Percentiles rank a stretch among this genome's conserved stretches.
Evolutionary conservation across 1,140 invertebrate species (phyloP).

Genomic region (Pantala flavescens): DNA sequence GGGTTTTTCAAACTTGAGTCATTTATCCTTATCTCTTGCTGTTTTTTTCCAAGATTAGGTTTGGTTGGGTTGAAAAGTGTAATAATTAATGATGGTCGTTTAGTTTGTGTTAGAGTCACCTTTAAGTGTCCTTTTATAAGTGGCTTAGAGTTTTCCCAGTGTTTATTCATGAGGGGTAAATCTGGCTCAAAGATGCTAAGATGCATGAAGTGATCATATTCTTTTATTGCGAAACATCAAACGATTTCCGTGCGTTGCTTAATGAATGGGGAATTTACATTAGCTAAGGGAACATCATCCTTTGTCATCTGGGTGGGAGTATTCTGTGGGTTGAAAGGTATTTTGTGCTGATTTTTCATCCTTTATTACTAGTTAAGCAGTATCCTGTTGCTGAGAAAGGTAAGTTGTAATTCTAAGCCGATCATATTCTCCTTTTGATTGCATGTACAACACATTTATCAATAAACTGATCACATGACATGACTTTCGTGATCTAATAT

Average conservation of each 20-base stretch:
- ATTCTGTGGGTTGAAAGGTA: neutral
- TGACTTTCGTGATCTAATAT: too few species aligned
- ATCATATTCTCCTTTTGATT: too few species aligned
- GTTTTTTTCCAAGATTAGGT: neutral
- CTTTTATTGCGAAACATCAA: neutral
- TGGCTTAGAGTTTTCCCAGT: slow-evolving; percentile 3
- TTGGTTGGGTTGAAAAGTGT: neutral
- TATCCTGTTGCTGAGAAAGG: neutral
- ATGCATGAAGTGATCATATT: slow-evolving; percentile 10
- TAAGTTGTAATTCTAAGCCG: neutral
- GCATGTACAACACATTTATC: too few species aligned
- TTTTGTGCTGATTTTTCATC: neutral
- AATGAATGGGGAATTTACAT: too few species aligned
- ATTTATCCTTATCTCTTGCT: too few species aligned
- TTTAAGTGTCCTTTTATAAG: neutral
- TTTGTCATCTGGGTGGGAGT: neutral
- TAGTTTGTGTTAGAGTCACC: neutral
- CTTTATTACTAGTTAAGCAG: neutral
- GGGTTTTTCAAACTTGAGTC: too few species aligned
- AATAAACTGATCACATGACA: too few species aligned
- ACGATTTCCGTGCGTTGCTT: too few species aligned
- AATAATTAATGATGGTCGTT: neutral
- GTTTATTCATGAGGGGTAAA: neutral
- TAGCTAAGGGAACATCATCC: neutral
- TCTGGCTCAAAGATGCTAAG: neutral